A percentile compares a stretch with the other conserved stretches of the same genome.
Conservation (phyloP, 2,888 invertebrate species). For the Mycalesis mineus region DNA sequence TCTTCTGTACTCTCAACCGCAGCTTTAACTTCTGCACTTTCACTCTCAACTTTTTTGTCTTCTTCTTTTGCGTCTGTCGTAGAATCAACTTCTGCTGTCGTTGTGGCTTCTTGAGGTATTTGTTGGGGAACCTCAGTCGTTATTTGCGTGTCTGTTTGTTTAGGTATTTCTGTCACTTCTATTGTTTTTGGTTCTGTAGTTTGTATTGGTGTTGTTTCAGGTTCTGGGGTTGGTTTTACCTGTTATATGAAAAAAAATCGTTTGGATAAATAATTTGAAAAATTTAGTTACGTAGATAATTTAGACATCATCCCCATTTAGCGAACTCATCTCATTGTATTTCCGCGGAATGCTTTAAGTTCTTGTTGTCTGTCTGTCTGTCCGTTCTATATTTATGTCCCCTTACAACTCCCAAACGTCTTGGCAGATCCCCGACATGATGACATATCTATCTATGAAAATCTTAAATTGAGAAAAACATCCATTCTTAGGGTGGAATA, state of each 20-base stretch:
- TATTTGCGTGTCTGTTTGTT: background rate
- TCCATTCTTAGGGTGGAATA: too few relatives aligned
- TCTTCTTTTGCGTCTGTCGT: conserved; percentile 10
- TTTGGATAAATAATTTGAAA: too few relatives aligned
- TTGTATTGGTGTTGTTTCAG: background rate
- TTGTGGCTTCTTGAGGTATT: conserved; percentile 1
- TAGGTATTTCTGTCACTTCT: background rate
- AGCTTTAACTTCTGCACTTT: background rate
- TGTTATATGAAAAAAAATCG: background rate
- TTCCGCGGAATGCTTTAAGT: too few relatives aligned
- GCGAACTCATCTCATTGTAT: too few relatives aligned
- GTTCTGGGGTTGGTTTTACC: background rate
- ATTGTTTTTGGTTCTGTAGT: conserved; percentile 4
- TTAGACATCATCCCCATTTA: too few relatives aligned
- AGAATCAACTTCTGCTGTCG: background rate
- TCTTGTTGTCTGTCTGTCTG: too few relatives aligned
- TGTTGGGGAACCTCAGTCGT: background rate
- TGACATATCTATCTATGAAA: too few relatives aligned
- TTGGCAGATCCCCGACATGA: too few relatives aligned
- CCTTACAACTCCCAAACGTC: too few relatives aligned
- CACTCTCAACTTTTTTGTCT: conserved; percentile 19
- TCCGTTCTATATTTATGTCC: too few relatives aligned
- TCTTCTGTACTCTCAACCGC: conserved; percentile 21
- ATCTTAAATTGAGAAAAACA: too few relatives aligned
- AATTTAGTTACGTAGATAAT: too few relatives aligned